Evolutionary conservation across 2,888 invertebrate species (phyloP).

Genomic region (Chirona hameri): DNA sequence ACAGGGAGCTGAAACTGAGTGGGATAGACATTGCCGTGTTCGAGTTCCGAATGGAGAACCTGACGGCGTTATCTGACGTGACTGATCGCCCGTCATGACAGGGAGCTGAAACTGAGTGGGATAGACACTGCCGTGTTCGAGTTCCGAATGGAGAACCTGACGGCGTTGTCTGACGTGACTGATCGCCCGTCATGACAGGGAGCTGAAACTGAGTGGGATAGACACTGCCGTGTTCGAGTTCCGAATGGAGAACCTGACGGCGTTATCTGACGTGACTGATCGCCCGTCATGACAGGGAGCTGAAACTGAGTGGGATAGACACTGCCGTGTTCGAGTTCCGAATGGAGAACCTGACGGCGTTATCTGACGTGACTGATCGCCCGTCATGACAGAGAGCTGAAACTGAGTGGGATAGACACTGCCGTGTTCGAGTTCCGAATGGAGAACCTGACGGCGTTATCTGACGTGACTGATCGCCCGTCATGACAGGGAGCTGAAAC

Average conservation of each 20-base stretch:
- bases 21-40: slow-evolving; percentile 49
- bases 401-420: not conserved
- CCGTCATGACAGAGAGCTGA: not conserved
- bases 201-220: not conserved
- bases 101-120: not conserved
- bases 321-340: slow-evolving; percentile 66
- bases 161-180: too few species aligned
- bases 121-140: slow-evolving; percentile 59
- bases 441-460: slow-evolving; percentile 81
- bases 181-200: too few species aligned
- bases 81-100: too few species aligned
- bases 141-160: slow-evolving; percentile 85
- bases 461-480: too few species aligned
- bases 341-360: slow-evolving; percentile 80
- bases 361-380: too few species aligned
- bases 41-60: slow-evolving; percentile 84
- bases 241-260: slow-evolving; percentile 83
- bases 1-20: not conserved
- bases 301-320: not conserved
- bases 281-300: slow-evolving; percentile 10
- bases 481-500: not conserved
- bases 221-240: slow-evolving; percentile 60
- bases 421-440: slow-evolving; percentile 73
- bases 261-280: too few species aligned
- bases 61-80: too few species aligned